Percentiles rank a stretch among this genome's conserved stretches.
Conservation (phyloP, 1,140 invertebrate species). For the Ostrea denselamellosa region DNA sequence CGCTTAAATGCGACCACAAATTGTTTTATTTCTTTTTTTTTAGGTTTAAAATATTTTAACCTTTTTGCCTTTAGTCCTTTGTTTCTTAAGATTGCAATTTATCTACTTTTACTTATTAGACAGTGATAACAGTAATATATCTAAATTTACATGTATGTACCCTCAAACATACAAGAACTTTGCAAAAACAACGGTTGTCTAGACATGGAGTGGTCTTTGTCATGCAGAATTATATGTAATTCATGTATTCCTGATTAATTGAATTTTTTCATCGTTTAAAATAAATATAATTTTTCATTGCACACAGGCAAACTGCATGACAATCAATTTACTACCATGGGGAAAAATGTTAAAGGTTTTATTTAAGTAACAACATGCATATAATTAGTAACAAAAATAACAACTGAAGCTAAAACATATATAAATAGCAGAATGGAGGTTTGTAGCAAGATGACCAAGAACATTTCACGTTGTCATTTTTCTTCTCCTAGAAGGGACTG, state of each 20-base stretch:
- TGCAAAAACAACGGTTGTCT: too few relatives aligned
- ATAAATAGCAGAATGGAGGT: slow-evolving; percentile 24
- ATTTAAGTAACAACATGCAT: slow-evolving; percentile 31
- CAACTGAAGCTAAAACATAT: slow-evolving; percentile 24
- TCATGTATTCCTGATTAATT: too few relatives aligned
- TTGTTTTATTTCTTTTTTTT: not conserved
- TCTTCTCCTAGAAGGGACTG: slow-evolving; percentile 10
- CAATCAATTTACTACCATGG: not conserved
- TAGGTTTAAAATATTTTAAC: too few relatives aligned
- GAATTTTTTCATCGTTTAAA: too few relatives aligned
- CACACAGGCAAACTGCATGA: not conserved
- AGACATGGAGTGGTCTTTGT: too few relatives aligned
- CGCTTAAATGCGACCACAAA: slow-evolving; percentile 17
- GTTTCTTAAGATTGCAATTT: too few relatives aligned
- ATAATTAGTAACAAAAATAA: slow-evolving; percentile 39
- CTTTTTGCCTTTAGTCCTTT: too few relatives aligned
- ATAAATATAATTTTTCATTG: not conserved
- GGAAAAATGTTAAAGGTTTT: slow-evolving; percentile 24
- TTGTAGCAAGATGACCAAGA: slow-evolving; percentile 27
- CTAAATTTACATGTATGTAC: too few relatives aligned
- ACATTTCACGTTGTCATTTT: not conserved
- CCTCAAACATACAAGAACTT: too few relatives aligned
- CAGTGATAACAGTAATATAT: too few relatives aligned
- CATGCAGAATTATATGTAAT: too few relatives aligned
- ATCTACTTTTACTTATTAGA: too few relatives aligned